Conservation (phyloP, 35 echinoderm and acorn worm species). For the Ophiothrix spiculata region DNA sequence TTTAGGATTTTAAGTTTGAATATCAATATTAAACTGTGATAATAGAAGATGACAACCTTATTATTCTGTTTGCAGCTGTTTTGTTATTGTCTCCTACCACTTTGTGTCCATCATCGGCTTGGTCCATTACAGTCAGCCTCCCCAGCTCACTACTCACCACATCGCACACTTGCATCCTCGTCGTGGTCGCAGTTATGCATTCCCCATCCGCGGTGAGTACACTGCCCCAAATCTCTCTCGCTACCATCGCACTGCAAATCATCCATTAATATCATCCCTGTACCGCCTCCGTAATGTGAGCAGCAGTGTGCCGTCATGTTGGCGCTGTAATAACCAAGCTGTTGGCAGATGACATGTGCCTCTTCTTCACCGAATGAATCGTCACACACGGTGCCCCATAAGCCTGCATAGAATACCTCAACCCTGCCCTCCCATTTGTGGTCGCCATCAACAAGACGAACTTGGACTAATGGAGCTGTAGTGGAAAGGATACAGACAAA, state of each 20-base stretch:
- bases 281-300: neutral
- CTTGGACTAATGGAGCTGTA: too few relatives aligned
- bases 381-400: slow-evolving; percentile 34
- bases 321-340: neutral
- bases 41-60: too few relatives aligned
- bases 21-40: too few relatives aligned
- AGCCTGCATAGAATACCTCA: slow-evolving; percentile 1
- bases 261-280: neutral
- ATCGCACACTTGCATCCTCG: slow-evolving; percentile 26
- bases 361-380: slow-evolving; percentile 6
- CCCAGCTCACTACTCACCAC: too few relatives aligned
- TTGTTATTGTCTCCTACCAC: too few relatives aligned
- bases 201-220: slow-evolving; percentile 16
- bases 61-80: too few relatives aligned
- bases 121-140: too few relatives aligned
- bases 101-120: too few relatives aligned
- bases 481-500: too few relatives aligned
- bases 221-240: neutral
- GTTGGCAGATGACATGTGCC: slow-evolving; percentile 15
- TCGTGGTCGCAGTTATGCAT: slow-evolving; percentile 21
- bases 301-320: neutral
- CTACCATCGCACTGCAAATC: slow-evolving; percentile 1
- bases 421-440: too few relatives aligned
- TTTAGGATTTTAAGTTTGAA: too few relatives aligned
- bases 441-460: too few relatives aligned